phyloP scores from a whole-genome alignment of 2,113 vertebrate species.

The Falco punctatus region DNA sequence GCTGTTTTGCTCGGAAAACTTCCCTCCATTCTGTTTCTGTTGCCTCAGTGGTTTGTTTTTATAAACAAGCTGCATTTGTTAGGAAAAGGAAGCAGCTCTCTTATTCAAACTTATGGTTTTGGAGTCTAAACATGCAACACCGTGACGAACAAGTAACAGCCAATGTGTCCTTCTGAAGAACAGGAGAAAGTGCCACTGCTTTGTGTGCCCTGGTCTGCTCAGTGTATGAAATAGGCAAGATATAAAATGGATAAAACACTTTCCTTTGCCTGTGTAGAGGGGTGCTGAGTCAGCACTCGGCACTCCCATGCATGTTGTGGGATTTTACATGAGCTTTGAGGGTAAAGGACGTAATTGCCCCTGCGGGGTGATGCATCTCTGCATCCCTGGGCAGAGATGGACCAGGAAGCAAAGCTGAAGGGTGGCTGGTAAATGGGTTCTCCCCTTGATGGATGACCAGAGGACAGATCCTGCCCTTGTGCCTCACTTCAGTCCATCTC shows the following conservation, averaged over 20 bases:
- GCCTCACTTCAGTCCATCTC: accelerated
- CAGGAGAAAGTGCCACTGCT: background rate
- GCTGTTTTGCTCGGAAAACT: constrained; percentile 26
- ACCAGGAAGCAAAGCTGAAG: background rate
- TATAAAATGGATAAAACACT: background rate
- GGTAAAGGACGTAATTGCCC: background rate
- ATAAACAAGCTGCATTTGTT: constrained; percentile 18
- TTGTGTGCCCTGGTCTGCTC: background rate
- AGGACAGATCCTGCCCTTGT: background rate
- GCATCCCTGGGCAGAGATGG: background rate
- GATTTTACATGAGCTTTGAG: background rate
- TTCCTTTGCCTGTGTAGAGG: background rate
- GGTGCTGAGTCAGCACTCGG: background rate
- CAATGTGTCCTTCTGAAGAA: background rate
- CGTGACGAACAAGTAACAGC: background rate
- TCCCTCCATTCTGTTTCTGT: background rate
- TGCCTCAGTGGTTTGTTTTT: background rate
- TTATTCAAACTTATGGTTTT: constrained; percentile 24
- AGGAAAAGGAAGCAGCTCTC: background rate
- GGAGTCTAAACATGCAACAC: background rate
- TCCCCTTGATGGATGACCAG: accelerated
- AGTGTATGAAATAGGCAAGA: background rate
- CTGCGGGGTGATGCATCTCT: accelerated
- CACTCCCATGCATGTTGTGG: accelerated
- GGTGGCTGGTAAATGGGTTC: accelerated